Conservation (phyloP, 2,888 invertebrate genomes). For the Xestia rhomboidea region DNA sequence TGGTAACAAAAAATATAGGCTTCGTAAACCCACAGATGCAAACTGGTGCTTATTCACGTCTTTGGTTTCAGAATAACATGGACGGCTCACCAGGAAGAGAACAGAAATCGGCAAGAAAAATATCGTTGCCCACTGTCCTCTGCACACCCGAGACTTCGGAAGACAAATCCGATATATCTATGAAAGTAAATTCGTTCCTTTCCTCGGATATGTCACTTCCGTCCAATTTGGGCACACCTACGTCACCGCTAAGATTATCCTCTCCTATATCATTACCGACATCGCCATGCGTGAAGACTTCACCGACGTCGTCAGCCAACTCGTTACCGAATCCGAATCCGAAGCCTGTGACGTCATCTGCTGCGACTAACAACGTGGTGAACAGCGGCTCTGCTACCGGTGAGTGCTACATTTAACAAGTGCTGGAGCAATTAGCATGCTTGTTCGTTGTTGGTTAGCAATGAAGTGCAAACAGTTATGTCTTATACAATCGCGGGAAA, state of each 20-base stretch:
- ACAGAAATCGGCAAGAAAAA: slow-evolving; percentile 73
- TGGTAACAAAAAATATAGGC: slow-evolving; percentile 4
- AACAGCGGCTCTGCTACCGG: slow-evolving; percentile 86
- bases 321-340: slow-evolving; percentile 73
- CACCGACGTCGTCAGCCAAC: slow-evolving; percentile 76
- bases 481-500: slow-evolving; percentile 9
- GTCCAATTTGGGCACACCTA: slow-evolving; percentile 84
- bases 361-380: slow-evolving; percentile 69
- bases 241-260: slow-evolving; percentile 82
- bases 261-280: slow-evolving; percentile 85
- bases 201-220: slow-evolving; percentile 84
- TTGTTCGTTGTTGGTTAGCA: slow-evolving; percentile 38
- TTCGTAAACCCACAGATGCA: neutral
- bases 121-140: slow-evolving; percentile 84
- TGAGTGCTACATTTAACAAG: slow-evolving; percentile 72
- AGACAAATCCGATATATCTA: slow-evolving; percentile 69
- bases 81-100: slow-evolving; percentile 77
- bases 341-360: slow-evolving; percentile 62
- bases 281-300: slow-evolving; percentile 80
- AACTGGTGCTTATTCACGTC: slow-evolving; percentile 33
- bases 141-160: slow-evolving; percentile 78
- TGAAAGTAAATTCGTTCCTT: slow-evolving; percentile 74
- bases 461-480: slow-evolving; percentile 15
- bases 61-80: slow-evolving; percentile 82
- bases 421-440: slow-evolving; percentile 35